Evolutionary conservation across 2,797 vertebrate species (phyloP), one percentile per base, ranked within the genome.

Genomic region (Tapera naevia): DNA sequence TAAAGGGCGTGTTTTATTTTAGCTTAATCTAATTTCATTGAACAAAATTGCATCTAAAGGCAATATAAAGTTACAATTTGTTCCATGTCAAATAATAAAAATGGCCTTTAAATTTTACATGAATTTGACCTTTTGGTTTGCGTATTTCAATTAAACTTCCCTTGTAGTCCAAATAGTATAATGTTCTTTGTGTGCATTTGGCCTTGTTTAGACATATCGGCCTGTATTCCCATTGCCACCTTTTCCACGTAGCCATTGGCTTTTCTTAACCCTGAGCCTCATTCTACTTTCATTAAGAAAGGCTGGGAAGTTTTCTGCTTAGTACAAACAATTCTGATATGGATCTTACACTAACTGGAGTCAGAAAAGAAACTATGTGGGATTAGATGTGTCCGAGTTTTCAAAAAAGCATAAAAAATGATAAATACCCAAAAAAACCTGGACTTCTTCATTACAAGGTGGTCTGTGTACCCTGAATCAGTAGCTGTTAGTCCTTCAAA

Each of bases 91-190:
- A 97, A 98, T 97, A 98, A 97, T 98, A 97, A 97, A 98, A 98
- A 98, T 97, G 93, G 95, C 96, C 96, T 97, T 98, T 97, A 97
- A 97, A 98, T 98, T 98, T 98, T 98, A 97, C 98, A 97, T 97
- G 84, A 97, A 95, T 98, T 96, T 98, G 97, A 97, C 97, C 96
- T 98, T 96, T 98, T 97, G 92, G 90, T 97, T 98, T 97, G 96
- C 96, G 95, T 95, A 86, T 98, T 98, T 98, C 97, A 98, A 97
- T 98, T 98, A 98, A 98, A 96, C 37, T 83, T 88, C 71, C 74
- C 80, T 94, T 32, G 11, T 93, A 97, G 95, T 86, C 89, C 87
- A 90, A 96, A 92, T 73, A 69, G 74, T 87, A 79, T 94, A 96
- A 95, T 33, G 24, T 70, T 93, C 32, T n/a, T 76, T 62, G 75